Evolutionary conservation across 2,888 invertebrate genomes (phyloP).

Genomic region (Empis livida): DNA sequence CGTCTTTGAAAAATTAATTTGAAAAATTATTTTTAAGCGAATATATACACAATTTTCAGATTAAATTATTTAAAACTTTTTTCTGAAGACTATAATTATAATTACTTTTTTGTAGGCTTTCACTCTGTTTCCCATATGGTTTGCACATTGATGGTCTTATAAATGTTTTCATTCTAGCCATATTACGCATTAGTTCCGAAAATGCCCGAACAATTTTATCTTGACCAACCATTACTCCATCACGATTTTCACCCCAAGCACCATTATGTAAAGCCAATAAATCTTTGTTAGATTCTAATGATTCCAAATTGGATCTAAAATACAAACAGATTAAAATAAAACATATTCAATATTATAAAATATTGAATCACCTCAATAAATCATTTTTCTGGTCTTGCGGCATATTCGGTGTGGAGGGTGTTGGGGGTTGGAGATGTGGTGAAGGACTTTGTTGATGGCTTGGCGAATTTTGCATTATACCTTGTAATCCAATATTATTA

Average conservation of each 20-base stretch:
- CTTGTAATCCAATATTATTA: neutral
- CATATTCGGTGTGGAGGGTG: constrained; percentile 1
- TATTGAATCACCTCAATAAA: too few relatives aligned
- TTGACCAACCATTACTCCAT: constrained; percentile 48
- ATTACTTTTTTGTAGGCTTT: constrained; percentile 73
- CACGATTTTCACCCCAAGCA: constrained; percentile 41
- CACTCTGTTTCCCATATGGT: constrained; percentile 81
- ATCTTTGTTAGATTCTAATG: constrained; percentile 44
- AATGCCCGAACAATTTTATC: constrained; percentile 78
- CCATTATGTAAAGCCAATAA: constrained; percentile 54
- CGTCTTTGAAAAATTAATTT: too few relatives aligned
- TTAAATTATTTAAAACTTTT: too few relatives aligned
- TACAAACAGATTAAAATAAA: neutral
- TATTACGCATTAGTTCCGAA: constrained; percentile 75
- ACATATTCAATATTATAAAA: too few relatives aligned
- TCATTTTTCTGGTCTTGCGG: neutral
- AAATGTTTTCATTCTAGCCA: constrained; percentile 79
- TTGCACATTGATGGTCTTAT: constrained; percentile 82
- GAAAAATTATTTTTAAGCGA: too few relatives aligned
- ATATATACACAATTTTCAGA: too few relatives aligned
- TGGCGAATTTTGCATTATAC: constrained; percentile 3
- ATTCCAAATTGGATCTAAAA: constrained; percentile 30
- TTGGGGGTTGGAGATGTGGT: constrained; percentile 1
- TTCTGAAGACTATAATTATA: neutral
- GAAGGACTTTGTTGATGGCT: constrained; percentile 15